Percentiles rank a stretch among this genome's conserved stretches.
These are phyloP conservation scores for Melanostoma scalare DNA, from an alignment of 2,888 invertebrate species.

Conservation along the genomic window DNA sequence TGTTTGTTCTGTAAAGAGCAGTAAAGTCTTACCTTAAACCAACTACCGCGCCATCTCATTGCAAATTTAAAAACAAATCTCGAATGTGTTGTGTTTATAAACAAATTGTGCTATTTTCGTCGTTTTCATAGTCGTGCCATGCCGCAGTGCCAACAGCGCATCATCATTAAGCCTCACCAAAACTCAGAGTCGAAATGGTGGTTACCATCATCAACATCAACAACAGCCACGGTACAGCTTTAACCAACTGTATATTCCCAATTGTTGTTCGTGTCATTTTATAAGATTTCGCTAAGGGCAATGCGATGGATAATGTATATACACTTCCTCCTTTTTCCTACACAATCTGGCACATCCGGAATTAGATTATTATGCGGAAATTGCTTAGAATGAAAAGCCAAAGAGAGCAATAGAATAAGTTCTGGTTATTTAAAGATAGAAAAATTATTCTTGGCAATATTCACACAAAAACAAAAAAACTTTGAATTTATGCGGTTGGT, in stretches of 20 bases:
- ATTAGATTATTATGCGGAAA: conserved; percentile 54
- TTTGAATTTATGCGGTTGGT: too few species aligned
- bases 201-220: conserved; percentile 12
- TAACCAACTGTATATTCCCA: not conserved
- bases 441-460: not conserved
- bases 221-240: too few species aligned
- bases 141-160: not conserved
- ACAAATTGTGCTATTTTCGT: conserved; percentile 46
- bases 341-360: conserved; percentile 41
- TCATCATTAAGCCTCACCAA: conserved; percentile 33
- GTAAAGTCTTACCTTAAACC: conserved; percentile 1
- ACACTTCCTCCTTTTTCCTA: not conserved
- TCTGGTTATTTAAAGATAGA: conserved; percentile 35
- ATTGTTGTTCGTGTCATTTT: conserved; percentile 24
- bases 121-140: not conserved
- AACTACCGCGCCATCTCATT: not conserved
- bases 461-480: too few species aligned
- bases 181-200: conserved; percentile 31
- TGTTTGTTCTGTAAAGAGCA: not conserved
- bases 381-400: conserved; percentile 55
- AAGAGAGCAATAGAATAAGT: conserved; percentile 52
- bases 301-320: not conserved
- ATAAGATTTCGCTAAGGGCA: conserved; percentile 32
- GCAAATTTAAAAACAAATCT: conserved; percentile 57
- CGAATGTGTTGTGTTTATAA: conserved; percentile 56